These are phyloP conservation scores for Porites australiensis DNA, from an alignment of 64 coral and sea anemone species.

Conservation along the genomic window DNA sequence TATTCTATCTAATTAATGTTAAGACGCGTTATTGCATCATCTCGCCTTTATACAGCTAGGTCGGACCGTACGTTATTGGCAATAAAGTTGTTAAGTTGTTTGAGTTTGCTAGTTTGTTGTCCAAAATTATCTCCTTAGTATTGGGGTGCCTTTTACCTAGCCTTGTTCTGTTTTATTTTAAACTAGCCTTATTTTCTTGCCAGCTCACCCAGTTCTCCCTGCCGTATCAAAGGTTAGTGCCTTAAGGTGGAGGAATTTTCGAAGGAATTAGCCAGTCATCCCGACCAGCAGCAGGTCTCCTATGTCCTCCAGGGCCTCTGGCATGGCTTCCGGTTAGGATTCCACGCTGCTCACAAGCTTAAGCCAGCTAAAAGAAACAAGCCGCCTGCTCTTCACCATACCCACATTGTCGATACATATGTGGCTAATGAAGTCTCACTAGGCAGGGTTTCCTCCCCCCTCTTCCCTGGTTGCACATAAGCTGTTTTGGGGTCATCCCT, in stretches of 20 bases:
- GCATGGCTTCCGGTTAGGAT: neutral
- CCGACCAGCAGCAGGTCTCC: neutral
- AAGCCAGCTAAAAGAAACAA: neutral
- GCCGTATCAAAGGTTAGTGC: no score
- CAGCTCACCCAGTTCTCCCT: no score
- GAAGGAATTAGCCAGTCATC: neutral
- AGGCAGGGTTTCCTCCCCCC: neutral
- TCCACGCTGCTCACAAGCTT: neutral
- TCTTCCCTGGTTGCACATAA: neutral
- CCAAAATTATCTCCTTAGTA: neutral
- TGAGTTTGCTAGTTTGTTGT: slow-evolving; percentile 2
- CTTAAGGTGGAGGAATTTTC: neutral
- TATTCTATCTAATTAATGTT: no score
- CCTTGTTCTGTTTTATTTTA: no score
- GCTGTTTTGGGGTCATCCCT: neutral
- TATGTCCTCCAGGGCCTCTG: neutral
- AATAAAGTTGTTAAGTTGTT: slow-evolving; percentile 6
- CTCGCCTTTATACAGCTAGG: neutral
- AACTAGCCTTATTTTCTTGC: no score
- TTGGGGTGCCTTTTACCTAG: no score
- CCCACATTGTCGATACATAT: neutral
- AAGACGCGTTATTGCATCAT: neutral
- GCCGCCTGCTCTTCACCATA: neutral
- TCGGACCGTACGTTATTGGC: neutral
- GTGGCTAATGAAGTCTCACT: neutral